Evolutionary conservation across 2,113 vertebrate species (phyloP).

Genomic region (Atherinomorus stipes): DNA sequence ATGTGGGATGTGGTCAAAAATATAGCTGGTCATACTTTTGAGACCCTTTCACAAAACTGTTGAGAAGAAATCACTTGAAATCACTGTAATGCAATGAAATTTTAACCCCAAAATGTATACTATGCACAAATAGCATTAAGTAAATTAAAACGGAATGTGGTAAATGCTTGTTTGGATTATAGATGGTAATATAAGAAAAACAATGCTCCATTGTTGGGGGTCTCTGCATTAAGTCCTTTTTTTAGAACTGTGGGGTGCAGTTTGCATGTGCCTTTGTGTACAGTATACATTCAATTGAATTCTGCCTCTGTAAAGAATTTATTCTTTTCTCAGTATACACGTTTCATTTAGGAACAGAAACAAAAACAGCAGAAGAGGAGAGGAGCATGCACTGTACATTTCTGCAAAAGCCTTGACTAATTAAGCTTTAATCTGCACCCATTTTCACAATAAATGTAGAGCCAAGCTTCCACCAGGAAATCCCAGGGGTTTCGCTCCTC

Average conservation of each 20-base stretch:
- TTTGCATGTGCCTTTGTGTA: not conserved
- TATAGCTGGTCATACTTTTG: too few relatives aligned
- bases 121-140: not conserved
- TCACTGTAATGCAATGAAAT: too few relatives aligned
- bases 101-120: not conserved
- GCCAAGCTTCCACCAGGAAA: constrained; percentile 56
- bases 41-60: too few relatives aligned
- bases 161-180: not conserved
- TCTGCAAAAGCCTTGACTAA: constrained; percentile 67
- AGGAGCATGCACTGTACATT: constrained; percentile 21
- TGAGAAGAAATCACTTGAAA: too few relatives aligned
- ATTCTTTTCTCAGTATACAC: not conserved
- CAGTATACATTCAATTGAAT: not conserved
- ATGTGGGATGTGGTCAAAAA: too few relatives aligned
- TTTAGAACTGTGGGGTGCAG: not conserved
- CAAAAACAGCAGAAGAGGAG: constrained; percentile 19
- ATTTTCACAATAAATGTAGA: constrained; percentile 68
- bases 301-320: not conserved
- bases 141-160: not conserved
- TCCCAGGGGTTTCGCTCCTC: constrained; percentile 26
- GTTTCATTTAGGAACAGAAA: constrained; percentile 26
- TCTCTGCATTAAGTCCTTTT: not conserved
- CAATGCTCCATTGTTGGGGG: not conserved
- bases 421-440: constrained; percentile 72
- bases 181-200: not conserved